These are phyloP conservation scores for Ennomos fuscantarius DNA, from an alignment of 2,888 invertebrate species.

Conservation along the genomic window DNA sequence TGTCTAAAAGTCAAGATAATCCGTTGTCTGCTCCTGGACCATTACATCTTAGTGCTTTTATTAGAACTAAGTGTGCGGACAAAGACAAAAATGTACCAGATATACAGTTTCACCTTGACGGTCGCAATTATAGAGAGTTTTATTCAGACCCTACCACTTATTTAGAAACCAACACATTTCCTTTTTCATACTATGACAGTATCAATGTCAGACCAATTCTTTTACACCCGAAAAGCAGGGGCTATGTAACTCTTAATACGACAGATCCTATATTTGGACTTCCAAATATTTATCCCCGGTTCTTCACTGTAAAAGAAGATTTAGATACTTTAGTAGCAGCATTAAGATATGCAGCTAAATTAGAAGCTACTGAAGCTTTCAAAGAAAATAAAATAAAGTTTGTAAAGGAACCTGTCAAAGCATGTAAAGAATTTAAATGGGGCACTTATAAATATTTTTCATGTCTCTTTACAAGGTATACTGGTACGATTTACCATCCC, in stretches of 20 bases:
- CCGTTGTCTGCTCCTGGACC: constrained; percentile 83
- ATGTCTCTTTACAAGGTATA: constrained; percentile 87
- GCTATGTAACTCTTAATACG: constrained; percentile 85
- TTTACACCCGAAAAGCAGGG: constrained; percentile 86
- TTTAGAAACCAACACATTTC: constrained; percentile 70
- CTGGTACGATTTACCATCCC: constrained; percentile 79
- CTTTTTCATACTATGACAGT: constrained; percentile 86
- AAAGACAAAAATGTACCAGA: constrained; percentile 84
- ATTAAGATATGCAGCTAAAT: constrained; percentile 81
- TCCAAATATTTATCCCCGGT: constrained; percentile 89
- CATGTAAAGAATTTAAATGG: constrained; percentile 82
- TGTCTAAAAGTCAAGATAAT: constrained; percentile 58
- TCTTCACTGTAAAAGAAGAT: constrained; percentile 86
- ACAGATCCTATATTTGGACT: constrained; percentile 88
- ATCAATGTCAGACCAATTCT: constrained; percentile 87
- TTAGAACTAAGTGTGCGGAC: constrained; percentile 82
- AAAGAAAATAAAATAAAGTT: constrained; percentile 80
- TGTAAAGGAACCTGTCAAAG: constrained; percentile 82
- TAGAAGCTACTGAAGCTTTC: constrained; percentile 85
- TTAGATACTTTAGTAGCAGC: constrained; percentile 85
- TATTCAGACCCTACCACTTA: constrained; percentile 82
- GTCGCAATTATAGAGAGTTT: constrained; percentile 81
- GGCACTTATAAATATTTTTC: constrained; percentile 87
- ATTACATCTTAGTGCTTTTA: constrained; percentile 84
- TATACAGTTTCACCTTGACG: constrained; percentile 87